A percentile compares a stretch with the other conserved stretches of the same genome.
These are phyloP conservation scores for Heliothis subflexa DNA, from an alignment of 1,140 invertebrate genomes.

Conservation along the genomic window DNA sequence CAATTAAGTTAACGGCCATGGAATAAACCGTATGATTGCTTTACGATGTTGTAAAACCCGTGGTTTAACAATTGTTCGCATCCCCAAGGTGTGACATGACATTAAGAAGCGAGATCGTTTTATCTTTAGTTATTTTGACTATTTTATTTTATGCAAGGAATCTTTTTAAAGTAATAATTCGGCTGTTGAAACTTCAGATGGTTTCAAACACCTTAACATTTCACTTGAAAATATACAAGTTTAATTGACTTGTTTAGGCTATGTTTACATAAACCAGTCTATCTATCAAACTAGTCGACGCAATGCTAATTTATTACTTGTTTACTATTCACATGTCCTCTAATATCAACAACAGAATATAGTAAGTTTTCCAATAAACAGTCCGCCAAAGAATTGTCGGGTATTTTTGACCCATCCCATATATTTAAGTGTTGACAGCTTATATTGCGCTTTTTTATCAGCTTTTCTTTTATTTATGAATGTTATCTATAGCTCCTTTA, in stretches of 20 bases:
- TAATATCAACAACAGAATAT: conserved; percentile 45
- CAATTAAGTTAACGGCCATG: conserved; percentile 39
- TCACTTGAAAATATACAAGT: not conserved
- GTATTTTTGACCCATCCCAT: conserved; percentile 40
- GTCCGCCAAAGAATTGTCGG: conserved; percentile 23
- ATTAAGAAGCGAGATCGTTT: conserved; percentile 14
- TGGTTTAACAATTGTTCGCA: conserved; percentile 45
- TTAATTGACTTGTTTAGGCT: conserved; percentile 48
- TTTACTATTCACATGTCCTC: conserved; percentile 54
- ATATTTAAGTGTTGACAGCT: conserved; percentile 44
- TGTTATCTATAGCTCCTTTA: conserved; percentile 10
- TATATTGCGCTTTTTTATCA: conserved; percentile 33
- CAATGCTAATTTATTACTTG: conserved; percentile 62
- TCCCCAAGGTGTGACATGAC: conserved; percentile 23
- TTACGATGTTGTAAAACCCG: conserved; percentile 46
- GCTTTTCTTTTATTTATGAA: conserved; percentile 21
- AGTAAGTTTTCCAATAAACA: conserved; percentile 46
- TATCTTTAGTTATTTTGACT: not conserved
- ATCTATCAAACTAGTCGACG: conserved; percentile 50
- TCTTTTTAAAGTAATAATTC: not conserved
- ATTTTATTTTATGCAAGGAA: conserved; percentile 4
- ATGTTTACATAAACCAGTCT: conserved; percentile 53
- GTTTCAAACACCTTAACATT: not conserved
- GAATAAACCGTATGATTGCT: conserved; percentile 43
- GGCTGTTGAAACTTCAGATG: too few species aligned